Evolutionary conservation across 2,888 invertebrate species (phyloP), one percentile per base, ranked within the genome.

Genomic region (Synanthedon tipuliformis): DNA sequence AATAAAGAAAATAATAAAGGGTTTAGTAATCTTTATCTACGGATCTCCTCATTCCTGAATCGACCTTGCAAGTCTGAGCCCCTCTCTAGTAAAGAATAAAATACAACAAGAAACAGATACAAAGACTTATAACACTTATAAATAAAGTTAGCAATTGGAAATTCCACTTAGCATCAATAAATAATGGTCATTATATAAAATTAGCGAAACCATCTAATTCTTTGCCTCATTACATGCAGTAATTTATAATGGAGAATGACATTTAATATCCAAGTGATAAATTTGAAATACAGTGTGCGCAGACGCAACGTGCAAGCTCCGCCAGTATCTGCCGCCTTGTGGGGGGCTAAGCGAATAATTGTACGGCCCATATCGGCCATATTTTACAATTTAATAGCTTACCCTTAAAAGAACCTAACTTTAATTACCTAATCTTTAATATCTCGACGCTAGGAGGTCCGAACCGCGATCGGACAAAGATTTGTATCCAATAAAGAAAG

Each of bases 401-500:
- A 8, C 75, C 82, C 79, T 80, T 82, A 80, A 81, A 81, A 72
- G 79, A 78, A 70, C 73, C 63, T 71, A 67, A 68, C 69, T 78
- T 81, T 84, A 84, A 84, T 84, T 77, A 69, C 73, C 75, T 75
- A 77, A 83, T 79, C 73, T 74, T 73, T 74, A 75, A 75, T 65
- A 64, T 69, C 70, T 62, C 59, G 61, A 65, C 69, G 60, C 71
- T 75, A 75, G 80, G 78, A 75, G 78, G 78, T 81, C 78, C 65
- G 50, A 57, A 45, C 45, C 45, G 45, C 7, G 45, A 13, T 45
- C 13, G 45, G 45, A 13, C 45, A 45, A 15, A 45, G 45, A 45
- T 45, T 45, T 41, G 34, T 34, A 34, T 34, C 34, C 34, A 34
- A 34, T 34, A 34, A 34, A 34, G 34, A 10, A 10, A 34, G 1